Evolutionary conservation across 2,888 invertebrate species (phyloP).

Genomic region (Oscheius myriophilus): DNA sequence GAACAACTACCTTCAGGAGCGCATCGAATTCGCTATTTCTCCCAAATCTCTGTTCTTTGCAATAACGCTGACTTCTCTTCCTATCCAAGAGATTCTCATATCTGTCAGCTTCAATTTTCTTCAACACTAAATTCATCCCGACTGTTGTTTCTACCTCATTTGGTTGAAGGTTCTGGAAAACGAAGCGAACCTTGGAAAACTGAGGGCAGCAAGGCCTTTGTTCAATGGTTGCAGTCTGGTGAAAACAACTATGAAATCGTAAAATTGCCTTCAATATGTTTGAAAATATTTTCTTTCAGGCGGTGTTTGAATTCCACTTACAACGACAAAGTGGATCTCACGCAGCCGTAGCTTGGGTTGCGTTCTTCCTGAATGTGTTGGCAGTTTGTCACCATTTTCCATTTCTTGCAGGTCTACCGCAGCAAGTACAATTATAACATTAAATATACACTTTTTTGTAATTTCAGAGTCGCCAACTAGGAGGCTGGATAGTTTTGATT

Average conservation of each 20-base stretch:
- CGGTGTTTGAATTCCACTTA: slow-evolving; percentile 9
- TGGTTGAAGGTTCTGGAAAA: slow-evolving; percentile 10
- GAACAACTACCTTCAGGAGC: slow-evolving; percentile 2
- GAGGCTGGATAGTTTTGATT: slow-evolving; percentile 9
- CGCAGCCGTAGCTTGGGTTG: slow-evolving; percentile 8
- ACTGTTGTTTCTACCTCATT: slow-evolving; percentile 40
- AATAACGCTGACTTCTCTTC: slow-evolving; percentile 27
- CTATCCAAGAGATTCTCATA: slow-evolving; percentile 38
- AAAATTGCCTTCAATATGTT: neutral
- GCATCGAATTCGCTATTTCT: slow-evolving; percentile 12
- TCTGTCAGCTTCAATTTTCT: slow-evolving; percentile 36
- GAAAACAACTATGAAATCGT: slow-evolving; percentile 23
- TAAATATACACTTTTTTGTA: neutral
- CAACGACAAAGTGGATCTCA: slow-evolving; percentile 1
- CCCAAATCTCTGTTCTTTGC: neutral
- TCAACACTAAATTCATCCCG: slow-evolving; percentile 37
- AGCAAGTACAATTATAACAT: neutral
- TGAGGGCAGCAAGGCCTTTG: slow-evolving; percentile 14
- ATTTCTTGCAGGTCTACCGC: slow-evolving; percentile 7
- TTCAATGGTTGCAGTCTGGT: slow-evolving; percentile 23
- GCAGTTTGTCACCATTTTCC: slow-evolving; percentile 22
- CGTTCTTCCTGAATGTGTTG: slow-evolving; percentile 17
- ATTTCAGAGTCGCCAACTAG: slow-evolving; percentile 18
- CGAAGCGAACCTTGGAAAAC: neutral
- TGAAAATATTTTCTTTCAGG: neutral